Evolutionary conservation across 2,113 vertebrate genomes (phyloP).

Genomic region (Tamias sibiricus): DNA sequence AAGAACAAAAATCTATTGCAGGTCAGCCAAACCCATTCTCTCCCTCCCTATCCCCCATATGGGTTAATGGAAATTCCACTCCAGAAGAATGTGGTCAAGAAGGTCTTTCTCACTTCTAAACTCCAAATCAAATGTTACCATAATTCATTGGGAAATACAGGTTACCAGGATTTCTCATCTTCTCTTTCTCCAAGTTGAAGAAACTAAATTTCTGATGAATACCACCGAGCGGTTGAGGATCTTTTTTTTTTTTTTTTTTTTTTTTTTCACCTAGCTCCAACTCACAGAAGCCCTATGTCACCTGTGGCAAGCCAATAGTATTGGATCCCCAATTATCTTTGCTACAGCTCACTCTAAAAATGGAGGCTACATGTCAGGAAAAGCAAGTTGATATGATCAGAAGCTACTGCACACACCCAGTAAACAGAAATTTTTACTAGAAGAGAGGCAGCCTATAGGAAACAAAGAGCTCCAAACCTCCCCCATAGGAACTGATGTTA

Average conservation of each 20-base stretch:
- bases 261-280: no score
- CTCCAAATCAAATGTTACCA: neutral
- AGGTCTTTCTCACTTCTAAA: neutral
- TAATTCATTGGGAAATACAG: neutral
- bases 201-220: neutral
- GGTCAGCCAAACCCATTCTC: neutral
- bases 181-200: neutral
- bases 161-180: neutral
- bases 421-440: neutral
- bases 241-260: neutral
- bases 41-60: neutral
- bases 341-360: no score
- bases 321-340: neutral
- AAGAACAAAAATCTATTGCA: neutral
- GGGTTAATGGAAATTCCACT: neutral
- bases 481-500: constrained; percentile 8
- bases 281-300: neutral
- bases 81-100: neutral
- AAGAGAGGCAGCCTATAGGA: neutral
- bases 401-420: neutral
- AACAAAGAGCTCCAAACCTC: neutral
- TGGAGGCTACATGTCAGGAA: neutral
- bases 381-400: neutral
- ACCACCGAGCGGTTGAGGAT: neutral
- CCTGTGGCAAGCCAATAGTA: neutral